Percentiles rank a stretch among this genome's conserved stretches.
These are phyloP conservation scores for Drosophila nikananu DNA, from an alignment of 1,140 invertebrate genomes.

Conservation along the genomic window DNA sequence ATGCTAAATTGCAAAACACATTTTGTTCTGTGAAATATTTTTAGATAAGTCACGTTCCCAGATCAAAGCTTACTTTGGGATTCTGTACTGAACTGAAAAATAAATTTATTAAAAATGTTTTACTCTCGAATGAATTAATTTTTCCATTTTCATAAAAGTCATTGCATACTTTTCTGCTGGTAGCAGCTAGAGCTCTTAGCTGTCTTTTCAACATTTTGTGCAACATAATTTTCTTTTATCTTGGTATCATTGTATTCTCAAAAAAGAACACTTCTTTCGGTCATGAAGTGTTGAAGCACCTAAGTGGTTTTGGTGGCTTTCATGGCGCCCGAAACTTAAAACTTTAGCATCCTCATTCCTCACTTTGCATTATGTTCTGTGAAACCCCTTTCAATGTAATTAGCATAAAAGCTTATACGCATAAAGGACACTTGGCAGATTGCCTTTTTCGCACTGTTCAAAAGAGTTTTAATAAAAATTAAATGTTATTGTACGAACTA, in stretches of 20 bases:
- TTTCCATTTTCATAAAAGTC: neutral
- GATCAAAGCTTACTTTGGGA: neutral
- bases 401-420: conserved; percentile 8
- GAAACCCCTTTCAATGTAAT: conserved; percentile 16
- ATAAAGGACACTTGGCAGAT: conserved; percentile 7
- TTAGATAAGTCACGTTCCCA: neutral
- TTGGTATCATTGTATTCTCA: neutral
- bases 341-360: neutral
- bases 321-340: neutral
- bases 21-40: neutral
- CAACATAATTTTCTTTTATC: neutral
- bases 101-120: neutral
- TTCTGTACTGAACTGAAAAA: no score
- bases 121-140: neutral
- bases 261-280: neutral
- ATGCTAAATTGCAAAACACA: conserved; percentile 11
- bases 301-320: neutral
- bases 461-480: conserved; percentile 1
- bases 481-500: conserved; percentile 1
- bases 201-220: neutral
- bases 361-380: neutral
- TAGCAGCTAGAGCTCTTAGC: neutral
- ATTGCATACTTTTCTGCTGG: neutral
- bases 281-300: neutral
- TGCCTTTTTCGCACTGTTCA: neutral